These are phyloP conservation scores for Urocitellus parryii DNA, from an alignment of 2,113 vertebrate species.

Conservation along the genomic window DNA sequence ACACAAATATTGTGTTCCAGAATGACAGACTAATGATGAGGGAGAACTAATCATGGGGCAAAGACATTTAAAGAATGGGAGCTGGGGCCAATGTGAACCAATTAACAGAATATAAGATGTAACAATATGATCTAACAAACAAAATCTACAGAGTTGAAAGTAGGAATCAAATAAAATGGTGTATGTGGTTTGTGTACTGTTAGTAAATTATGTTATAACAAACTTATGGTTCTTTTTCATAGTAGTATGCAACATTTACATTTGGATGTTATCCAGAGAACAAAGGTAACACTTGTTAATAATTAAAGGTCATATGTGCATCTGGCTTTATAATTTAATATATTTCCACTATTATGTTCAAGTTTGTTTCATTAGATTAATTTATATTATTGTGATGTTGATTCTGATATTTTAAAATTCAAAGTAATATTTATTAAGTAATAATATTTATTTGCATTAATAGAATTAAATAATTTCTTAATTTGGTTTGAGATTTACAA, in stretches of 20 bases:
- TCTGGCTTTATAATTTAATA: conserved; percentile 50
- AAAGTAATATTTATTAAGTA: not conserved
- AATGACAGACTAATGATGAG: not conserved
- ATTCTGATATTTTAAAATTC: not conserved
- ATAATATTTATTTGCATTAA: not conserved
- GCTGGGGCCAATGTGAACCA: accelerated
- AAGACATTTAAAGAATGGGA: not conserved
- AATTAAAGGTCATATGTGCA: not conserved
- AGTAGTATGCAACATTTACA: not conserved
- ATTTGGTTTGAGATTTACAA: not conserved
- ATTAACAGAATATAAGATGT: not conserved
- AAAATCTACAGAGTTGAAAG: not conserved
- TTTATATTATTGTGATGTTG: not conserved
- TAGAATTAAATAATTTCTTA: not conserved
- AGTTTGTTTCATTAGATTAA: not conserved
- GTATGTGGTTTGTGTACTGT: not conserved
- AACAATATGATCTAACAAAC: not conserved
- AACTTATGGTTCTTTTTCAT: conserved; percentile 49
- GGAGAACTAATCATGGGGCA: not conserved
- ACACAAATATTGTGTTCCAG: not conserved
- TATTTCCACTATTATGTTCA: not conserved
- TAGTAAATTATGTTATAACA: not conserved
- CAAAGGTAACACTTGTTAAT: conserved; percentile 33
- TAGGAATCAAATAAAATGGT: not conserved
- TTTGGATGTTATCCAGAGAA: not conserved